Base-by-base conservation (phyloP, 2,797 vertebrate genomes). In the Botia almorhae region DNA sequence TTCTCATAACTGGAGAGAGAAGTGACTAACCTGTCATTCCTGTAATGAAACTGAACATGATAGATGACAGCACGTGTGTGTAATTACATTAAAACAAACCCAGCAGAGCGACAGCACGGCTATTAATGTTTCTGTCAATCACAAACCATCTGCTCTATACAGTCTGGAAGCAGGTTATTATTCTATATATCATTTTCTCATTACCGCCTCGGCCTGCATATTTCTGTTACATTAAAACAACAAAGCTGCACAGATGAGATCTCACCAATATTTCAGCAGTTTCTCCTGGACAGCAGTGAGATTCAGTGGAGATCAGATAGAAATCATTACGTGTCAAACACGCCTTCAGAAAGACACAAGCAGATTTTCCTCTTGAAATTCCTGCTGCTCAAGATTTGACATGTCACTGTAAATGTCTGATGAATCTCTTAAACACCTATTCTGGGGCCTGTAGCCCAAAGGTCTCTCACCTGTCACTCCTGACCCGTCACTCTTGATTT, bases 81-180 rank as follows among this genome's bases (percentile, higher is more conserved):
- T 56, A 56, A 79, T 84, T 79, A 82, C 58, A 72, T 78, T 78
- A 72, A 56, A 82, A 76, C 74, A 71, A 60, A 69, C 60, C 71
- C 67, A 78, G 75, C 56, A 64, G 61, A 74, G 81, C 81, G 68
- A 43, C 61, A 23, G 75, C 64, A 73, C 43, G 71, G 33, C 60
- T 84, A 79, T 84, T 84, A 82, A 84, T 75, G 71, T 78, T 78
- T 79, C 50, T 75, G 71, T 72, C 79, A 21, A 19, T 61, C 67
- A 63, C 8, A 55, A 75, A 70, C 29, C 69, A 53, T 58, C 23
- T 23, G 56, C 56, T 23, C 17, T 16, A 7, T 55, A 60, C 43
- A 43, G 33, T 82, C 72, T 69, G 69, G 26, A 51, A 74, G 39
- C 17, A 10, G 21, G 14, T 48, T 29, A 19, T 61, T 61, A 74